A percentile compares a stretch with the other conserved stretches of the same genome.
These are phyloP conservation scores for Drosophila atripex DNA, from an alignment of 2,888 invertebrate genomes.

Conservation along the genomic window DNA sequence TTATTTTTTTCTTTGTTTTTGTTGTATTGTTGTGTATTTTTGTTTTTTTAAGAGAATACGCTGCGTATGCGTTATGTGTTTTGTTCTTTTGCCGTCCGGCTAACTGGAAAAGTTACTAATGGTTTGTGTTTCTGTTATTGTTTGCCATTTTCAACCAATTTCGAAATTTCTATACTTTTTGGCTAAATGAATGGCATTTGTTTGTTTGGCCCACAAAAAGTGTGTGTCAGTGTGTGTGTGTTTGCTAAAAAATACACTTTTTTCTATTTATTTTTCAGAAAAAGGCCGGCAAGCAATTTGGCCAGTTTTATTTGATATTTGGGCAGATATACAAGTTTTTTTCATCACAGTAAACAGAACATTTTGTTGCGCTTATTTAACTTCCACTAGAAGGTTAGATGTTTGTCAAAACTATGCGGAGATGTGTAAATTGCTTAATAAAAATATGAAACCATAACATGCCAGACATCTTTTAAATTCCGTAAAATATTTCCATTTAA, in stretches of 20 bases:
- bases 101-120: slow-evolving; percentile 49
- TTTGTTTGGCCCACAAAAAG: slow-evolving; percentile 29
- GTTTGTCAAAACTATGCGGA: background rate
- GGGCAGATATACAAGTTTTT: background rate
- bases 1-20: background rate
- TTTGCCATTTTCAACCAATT: slow-evolving; percentile 39
- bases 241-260: slow-evolving; percentile 18
- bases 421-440: background rate
- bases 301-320: slow-evolving; percentile 8
- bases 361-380: background rate
- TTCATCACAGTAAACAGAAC: slow-evolving; percentile 1
- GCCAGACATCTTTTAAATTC: background rate
- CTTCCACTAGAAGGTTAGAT: background rate
- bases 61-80: slow-evolving; percentile 45
- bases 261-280: slow-evolving; percentile 25
- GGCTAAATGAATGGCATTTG: slow-evolving; percentile 37
- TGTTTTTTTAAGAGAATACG: slow-evolving; percentile 17
- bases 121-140: slow-evolving; percentile 37
- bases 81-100: slow-evolving; percentile 5
- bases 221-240: background rate
- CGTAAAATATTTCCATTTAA: background rate
- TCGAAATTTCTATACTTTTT: slow-evolving; percentile 27
- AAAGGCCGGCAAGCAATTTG: slow-evolving; percentile 9
- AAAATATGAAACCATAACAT: background rate
- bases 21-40: too few relatives aligned